Base-by-base conservation (phyloP, 2,888 invertebrate genomes). In the Prosopocoilus inquinatus region DNA sequence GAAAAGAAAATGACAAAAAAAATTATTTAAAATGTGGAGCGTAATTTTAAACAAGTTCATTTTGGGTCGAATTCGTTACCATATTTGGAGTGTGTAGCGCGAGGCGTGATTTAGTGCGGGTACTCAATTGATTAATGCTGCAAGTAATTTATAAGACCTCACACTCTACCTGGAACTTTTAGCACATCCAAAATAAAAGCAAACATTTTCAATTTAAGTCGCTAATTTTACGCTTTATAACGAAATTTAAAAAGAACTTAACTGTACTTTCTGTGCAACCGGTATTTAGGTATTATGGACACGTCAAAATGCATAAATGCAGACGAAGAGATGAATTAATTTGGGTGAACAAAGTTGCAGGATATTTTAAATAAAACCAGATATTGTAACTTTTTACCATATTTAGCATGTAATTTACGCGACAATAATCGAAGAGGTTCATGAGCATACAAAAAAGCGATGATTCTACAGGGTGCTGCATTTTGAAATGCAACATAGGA, bases 61-160 rank as follows among this genome's bases (percentile, higher is more conserved):
- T 47, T 15, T 47, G 13, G 34, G 35, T 47, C 35, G 47, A 34
- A 34, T 47, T 12, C 15, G 16, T 32, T 46, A 46, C 46, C 46
- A 47, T 47, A 7, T 34, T 34, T n/a, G 47, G 47, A 34, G 34
- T 34, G 15, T 47, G 12, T 15, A 15, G 11, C 34, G 47, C 35
- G 12, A 11, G 15, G 34, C 47, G 35, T 47, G 47, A 47, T 47
- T 47, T 47, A 47, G 35, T 12, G 47, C 35, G 47, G 16, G 15
- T 34, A 34, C 35, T 47, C 47, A 47, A 47, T 47, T 47, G 47
- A 47, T 47, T 47, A 33, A 47, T 47, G 47, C 47, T 13, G 46
- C 46, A 8, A 46, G 35, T 47, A 47, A 47, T 47, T 47, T 47
- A 47, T 47, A 47, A 15, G 47, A 47, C 47, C 47, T 47, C 47